A percentile compares a stretch with the other conserved stretches of the same genome.
Conservation (phyloP, 2,113 vertebrate genomes). For the Prochilodus magdalenae region DNA sequence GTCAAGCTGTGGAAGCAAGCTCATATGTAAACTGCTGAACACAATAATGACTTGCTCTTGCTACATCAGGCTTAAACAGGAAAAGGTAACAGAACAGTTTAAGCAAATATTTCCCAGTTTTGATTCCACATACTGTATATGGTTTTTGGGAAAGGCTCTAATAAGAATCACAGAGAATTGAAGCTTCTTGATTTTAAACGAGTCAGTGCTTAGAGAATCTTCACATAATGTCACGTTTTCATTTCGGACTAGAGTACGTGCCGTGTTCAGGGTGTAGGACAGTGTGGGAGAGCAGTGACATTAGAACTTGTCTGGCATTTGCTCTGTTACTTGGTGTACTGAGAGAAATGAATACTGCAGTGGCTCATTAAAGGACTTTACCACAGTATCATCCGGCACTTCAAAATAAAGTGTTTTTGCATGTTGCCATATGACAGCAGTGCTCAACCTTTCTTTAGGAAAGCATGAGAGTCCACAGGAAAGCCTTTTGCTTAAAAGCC, state of each 20-base stretch:
- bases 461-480: too few species aligned
- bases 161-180: neutral
- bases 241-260: neutral
- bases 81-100: too few species aligned
- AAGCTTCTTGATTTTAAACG: neutral
- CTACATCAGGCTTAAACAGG: neutral
- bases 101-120: neutral
- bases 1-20: slow-evolving; percentile 16
- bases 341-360: neutral
- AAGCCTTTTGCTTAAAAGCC: too few species aligned
- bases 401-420: too few species aligned
- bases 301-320: neutral
- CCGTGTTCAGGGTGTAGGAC: neutral
- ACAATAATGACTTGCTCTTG: neutral
- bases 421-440: too few species aligned
- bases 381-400: neutral
- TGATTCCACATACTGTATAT: too few species aligned
- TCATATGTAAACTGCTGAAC: slow-evolving; percentile 8
- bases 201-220: neutral
- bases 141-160: neutral
- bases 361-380: neutral
- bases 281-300: neutral
- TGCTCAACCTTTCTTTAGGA: too few species aligned
- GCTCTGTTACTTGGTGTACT: neutral
- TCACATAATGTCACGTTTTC: neutral